A percentile compares a stretch with the other conserved stretches of the same genome.
These are phyloP conservation scores for Phrynocephalus vlangalii DNA, from an alignment of 2,797 vertebrate genomes.

Conservation along the genomic window DNA sequence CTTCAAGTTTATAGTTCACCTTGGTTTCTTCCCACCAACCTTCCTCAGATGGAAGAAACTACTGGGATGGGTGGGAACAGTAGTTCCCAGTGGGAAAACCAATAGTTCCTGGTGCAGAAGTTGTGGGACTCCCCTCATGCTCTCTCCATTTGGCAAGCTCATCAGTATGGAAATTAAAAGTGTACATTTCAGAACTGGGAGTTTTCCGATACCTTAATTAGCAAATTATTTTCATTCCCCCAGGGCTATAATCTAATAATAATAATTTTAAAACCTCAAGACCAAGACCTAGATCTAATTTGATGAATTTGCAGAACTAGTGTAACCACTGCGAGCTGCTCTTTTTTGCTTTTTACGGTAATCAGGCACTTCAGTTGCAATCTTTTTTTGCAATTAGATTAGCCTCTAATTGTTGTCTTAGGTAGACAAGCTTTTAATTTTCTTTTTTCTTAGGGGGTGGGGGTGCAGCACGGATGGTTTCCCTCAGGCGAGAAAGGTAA, in stretches of 20 bases:
- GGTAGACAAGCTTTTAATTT: slow-evolving; percentile 63
- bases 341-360: slow-evolving; percentile 73
- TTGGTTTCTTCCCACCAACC: no score
- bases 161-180: slow-evolving; percentile 73
- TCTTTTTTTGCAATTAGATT: slow-evolving; percentile 80
- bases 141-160: slow-evolving; percentile 45
- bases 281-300: slow-evolving; percentile 66
- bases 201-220: slow-evolving; percentile 72
- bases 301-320: slow-evolving; percentile 64
- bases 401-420: slow-evolving; percentile 77
- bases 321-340: slow-evolving; percentile 58
- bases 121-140: slow-evolving; percentile 25
- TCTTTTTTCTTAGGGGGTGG: not conserved
- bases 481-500: not conserved
- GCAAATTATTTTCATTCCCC: slow-evolving; percentile 66
- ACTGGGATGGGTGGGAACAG: no score
- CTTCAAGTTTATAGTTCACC: no score
- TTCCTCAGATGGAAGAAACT: no score
- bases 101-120: slow-evolving; percentile 45
- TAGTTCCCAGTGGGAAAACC: not conserved
- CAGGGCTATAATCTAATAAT: slow-evolving; percentile 71
- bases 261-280: slow-evolving; percentile 40
- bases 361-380: slow-evolving; percentile 79
- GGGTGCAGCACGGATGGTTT: slow-evolving; percentile 11
- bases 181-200: slow-evolving; percentile 66